phyloP scores from a whole-genome alignment of 2,888 invertebrate genomes.

The Rosalia funebris region DNA sequence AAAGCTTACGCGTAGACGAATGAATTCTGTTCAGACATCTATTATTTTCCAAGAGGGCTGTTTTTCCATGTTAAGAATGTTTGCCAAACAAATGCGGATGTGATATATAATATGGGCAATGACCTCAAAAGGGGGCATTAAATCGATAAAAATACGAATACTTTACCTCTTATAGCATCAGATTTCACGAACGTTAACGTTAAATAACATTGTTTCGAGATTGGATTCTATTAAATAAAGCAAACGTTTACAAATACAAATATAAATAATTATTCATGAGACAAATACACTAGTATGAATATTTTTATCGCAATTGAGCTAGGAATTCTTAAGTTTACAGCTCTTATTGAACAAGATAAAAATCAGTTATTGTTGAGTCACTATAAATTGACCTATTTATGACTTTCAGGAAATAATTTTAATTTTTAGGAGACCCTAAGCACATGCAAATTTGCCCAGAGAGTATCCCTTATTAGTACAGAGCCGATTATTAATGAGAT shows the following conservation, averaged over 20 bases:
- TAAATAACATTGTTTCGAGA: too few relatives aligned
- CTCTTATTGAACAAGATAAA: too few relatives aligned
- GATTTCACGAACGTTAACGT: too few relatives aligned
- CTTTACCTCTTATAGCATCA: too few relatives aligned
- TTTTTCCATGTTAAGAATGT: neutral
- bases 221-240: too few relatives aligned
- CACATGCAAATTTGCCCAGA: conserved; percentile 68
- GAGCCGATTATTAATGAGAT: conserved; percentile 63
- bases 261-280: too few relatives aligned
- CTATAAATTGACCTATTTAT: too few relatives aligned
- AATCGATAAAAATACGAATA: neutral
- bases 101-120: conserved; percentile 1
- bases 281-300: too few relatives aligned
- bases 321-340: too few relatives aligned
- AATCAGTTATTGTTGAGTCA: too few relatives aligned
- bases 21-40: neutral
- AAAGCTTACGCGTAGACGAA: neutral
- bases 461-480: conserved; percentile 66
- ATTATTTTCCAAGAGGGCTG: neutral
- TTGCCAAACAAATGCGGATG: neutral
- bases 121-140: neutral
- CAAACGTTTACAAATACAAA: too few relatives aligned
- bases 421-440: conserved; percentile 66
- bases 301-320: too few relatives aligned
- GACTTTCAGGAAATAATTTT: neutral